A percentile compares a stretch with the other conserved stretches of the same genome.
Evolutionary conservation across 2,797 vertebrate genomes (phyloP).

Genomic region (Rhinophrynus dorsalis): DNA sequence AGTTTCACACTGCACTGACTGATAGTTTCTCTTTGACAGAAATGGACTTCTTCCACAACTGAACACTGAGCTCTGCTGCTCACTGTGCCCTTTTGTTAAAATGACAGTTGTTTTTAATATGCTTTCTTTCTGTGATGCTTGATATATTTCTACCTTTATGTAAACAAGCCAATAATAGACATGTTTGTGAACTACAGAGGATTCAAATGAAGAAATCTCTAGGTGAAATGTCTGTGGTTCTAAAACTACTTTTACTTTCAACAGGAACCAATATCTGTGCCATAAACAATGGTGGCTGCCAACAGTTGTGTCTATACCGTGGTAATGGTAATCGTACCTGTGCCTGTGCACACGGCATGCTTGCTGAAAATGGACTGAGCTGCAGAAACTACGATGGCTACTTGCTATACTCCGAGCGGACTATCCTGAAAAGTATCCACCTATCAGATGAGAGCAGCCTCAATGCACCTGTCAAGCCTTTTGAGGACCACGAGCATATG

Average conservation of each 20-base stretch:
- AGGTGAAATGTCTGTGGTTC: background rate
- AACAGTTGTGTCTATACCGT: conserved; percentile 90
- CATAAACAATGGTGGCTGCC: conserved; percentile 85
- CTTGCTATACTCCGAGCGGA: conserved; percentile 93
- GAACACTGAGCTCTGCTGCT: too few species aligned
- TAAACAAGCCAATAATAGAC: too few species aligned
- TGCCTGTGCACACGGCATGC: conserved; percentile 93
- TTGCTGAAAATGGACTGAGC: conserved; percentile 80
- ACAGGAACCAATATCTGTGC: conserved; percentile 92
- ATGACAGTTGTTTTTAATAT: too few species aligned
- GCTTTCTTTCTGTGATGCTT: too few species aligned
- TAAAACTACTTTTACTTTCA: background rate
- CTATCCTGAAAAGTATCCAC: conserved; percentile 96
- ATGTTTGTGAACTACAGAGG: too few species aligned
- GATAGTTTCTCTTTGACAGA: too few species aligned
- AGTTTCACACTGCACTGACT: too few species aligned
- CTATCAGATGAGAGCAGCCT: conserved; percentile 96
- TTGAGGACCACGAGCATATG: conserved; percentile 95
- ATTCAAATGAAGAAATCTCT: background rate
- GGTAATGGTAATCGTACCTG: conserved; percentile 79
- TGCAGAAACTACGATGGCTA: conserved; percentile 95
- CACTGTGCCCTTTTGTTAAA: too few species aligned
- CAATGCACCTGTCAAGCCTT: conserved; percentile 92
- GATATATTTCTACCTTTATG: too few species aligned
- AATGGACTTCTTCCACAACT: too few species aligned